Conservation (phyloP, 2,888 invertebrate species). For the Bhutanitis thaidina region DNA sequence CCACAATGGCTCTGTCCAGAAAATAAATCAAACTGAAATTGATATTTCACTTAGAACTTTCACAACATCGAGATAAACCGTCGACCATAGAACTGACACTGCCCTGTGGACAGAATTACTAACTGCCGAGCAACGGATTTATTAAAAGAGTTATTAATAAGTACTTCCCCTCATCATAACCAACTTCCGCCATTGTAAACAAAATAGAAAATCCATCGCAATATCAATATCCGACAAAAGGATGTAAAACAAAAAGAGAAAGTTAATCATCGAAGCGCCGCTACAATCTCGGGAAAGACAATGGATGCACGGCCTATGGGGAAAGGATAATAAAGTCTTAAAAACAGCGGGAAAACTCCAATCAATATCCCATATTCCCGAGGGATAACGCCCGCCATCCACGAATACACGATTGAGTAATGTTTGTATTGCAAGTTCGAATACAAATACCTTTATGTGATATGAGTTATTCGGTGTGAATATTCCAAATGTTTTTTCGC, state of each 20-base stretch:
- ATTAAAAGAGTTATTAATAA: no score
- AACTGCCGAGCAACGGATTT: no score
- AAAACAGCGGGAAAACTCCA: slow-evolving; percentile 59
- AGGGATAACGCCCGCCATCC: slow-evolving; percentile 29
- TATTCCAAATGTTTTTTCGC: background rate
- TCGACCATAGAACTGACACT: no score
- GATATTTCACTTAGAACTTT: no score
- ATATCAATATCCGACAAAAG: slow-evolving; percentile 17
- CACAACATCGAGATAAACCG: no score
- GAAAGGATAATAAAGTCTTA: slow-evolving; percentile 59
- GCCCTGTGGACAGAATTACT: no score
- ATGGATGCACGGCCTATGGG: slow-evolving; percentile 38
- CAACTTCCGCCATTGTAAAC: slow-evolving; percentile 2
- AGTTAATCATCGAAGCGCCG: slow-evolving; percentile 33
- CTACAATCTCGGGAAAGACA: slow-evolving; percentile 44
- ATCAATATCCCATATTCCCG: slow-evolving; percentile 56
- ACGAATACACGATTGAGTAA: slow-evolving; percentile 13
- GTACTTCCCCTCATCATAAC: background rate
- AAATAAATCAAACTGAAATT: no score
- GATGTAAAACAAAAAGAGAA: slow-evolving; percentile 27
- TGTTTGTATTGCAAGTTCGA: slow-evolving; percentile 3
- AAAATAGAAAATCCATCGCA: slow-evolving; percentile 11
- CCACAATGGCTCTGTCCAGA: no score
- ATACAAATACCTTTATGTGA: slow-evolving; percentile 11
- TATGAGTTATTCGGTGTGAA: slow-evolving; percentile 5